Percentiles rank a stretch among this genome's conserved stretches.
Evolutionary conservation across 2,113 vertebrate species (phyloP).

Genomic region (Uria lomvia): DNA sequence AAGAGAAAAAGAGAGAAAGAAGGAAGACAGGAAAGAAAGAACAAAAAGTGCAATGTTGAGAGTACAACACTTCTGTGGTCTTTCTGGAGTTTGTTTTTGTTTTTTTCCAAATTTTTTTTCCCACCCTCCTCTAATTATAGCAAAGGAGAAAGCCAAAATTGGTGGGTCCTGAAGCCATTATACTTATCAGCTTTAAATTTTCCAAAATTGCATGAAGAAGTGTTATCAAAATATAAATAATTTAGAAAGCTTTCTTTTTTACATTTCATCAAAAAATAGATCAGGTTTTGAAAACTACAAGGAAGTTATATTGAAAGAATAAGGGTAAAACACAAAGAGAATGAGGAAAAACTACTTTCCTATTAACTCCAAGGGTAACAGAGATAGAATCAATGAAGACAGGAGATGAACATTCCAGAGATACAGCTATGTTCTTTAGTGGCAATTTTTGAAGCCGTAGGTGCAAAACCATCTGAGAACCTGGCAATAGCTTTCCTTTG

Average conservation of each 20-base stretch:
- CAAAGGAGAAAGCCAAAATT: background rate
- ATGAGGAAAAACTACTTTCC: background rate
- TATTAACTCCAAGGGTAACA: background rate
- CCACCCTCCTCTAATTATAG: background rate
- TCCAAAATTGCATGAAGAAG: background rate
- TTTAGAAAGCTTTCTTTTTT: background rate
- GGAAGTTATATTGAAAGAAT: background rate
- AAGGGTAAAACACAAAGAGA: background rate
- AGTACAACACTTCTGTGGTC: background rate
- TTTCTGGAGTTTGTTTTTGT: background rate
- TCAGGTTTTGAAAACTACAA: background rate
- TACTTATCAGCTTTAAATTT: background rate
- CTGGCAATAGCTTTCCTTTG: background rate
- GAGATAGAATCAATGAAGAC: background rate
- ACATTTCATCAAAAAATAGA: background rate
- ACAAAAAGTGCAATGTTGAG: background rate
- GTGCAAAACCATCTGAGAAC: background rate
- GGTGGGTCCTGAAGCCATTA: background rate
- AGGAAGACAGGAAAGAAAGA: background rate
- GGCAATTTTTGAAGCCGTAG: background rate
- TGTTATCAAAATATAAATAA: background rate
- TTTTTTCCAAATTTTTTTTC: background rate
- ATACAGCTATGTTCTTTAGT: background rate
- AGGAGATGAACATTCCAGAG: background rate
- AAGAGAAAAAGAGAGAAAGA: too few species aligned